These are phyloP conservation scores for Bemisia tabaci DNA, from an alignment of 1,140 invertebrate species.

Conservation along the genomic window DNA sequence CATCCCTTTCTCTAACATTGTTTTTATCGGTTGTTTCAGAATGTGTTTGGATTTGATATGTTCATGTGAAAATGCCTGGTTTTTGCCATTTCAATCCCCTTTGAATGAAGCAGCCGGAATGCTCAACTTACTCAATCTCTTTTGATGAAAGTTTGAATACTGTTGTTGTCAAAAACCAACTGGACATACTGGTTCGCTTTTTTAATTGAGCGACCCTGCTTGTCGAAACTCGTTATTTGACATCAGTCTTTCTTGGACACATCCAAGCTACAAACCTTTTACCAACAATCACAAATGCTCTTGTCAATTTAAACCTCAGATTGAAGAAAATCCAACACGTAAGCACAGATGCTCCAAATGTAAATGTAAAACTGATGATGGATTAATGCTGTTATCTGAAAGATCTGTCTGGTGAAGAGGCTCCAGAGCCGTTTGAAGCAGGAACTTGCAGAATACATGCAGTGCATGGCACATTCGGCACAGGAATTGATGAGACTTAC, in stretches of 20 bases:
- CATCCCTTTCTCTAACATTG: not conserved
- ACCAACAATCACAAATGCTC: not conserved
- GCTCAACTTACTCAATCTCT: not conserved
- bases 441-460: not conserved
- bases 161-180: not conserved
- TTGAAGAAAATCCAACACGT: not conserved
- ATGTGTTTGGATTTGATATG: not conserved
- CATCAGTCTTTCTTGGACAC: not conserved
- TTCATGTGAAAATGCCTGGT: not conserved
- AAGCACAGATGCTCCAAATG: not conserved
- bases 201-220: not conserved
- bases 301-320: not conserved
- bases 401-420: not conserved
- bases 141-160: not conserved
- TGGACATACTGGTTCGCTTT: not conserved
- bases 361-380: not conserved
- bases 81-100: not conserved
- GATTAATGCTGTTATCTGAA: not conserved
- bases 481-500: not conserved
- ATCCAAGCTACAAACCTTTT: not conserved
- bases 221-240: not conserved
- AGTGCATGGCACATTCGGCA: not conserved
- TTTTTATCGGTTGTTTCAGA: not conserved
- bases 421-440: not conserved
- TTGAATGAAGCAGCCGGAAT: not conserved